Conservation (phyloP, 1,140 invertebrate species). For the Triops longicaudatus region DNA sequence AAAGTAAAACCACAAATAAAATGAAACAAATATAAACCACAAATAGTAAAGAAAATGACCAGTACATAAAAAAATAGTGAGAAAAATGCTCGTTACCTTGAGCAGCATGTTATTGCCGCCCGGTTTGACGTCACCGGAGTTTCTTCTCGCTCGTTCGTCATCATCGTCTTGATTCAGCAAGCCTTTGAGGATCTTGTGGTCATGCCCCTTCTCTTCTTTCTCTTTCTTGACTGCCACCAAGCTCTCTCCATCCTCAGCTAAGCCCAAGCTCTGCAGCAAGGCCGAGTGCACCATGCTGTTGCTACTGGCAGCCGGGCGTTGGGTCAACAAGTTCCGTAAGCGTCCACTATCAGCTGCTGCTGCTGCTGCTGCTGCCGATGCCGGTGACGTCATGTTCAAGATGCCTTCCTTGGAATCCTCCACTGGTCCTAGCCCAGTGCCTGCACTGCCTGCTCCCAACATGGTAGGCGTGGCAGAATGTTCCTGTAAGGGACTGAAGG, state of each 20-base stretch:
- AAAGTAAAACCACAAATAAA: too few relatives aligned
- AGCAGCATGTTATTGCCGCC: slow-evolving; percentile 60
- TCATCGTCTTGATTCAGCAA: slow-evolving; percentile 74
- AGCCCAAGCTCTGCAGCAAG: slow-evolving; percentile 20
- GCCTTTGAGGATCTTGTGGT: slow-evolving; percentile 49
- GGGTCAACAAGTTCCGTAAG: slow-evolving; percentile 23
- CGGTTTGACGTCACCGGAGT: slow-evolving; percentile 30
- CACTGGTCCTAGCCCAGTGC: slow-evolving; percentile 31
- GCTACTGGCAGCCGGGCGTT: slow-evolving; percentile 19
- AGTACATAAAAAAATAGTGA: too few relatives aligned
- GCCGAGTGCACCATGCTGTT: slow-evolving; percentile 12
- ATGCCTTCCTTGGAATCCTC: slow-evolving; percentile 34
- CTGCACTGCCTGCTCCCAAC: neutral
- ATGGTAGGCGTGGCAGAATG: slow-evolving; percentile 27
- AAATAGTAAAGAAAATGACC: too few relatives aligned
- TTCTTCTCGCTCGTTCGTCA: slow-evolving; percentile 45
- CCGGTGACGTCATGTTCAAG: slow-evolving; percentile 26
- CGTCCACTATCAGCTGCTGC: slow-evolving; percentile 19
- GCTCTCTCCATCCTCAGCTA: slow-evolving; percentile 28
- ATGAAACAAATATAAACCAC: too few relatives aligned
- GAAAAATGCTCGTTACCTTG: slow-evolving; percentile 47
- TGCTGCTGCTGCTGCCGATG: slow-evolving; percentile 24
- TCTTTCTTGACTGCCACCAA: slow-evolving; percentile 23
- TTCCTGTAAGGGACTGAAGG: slow-evolving; percentile 50
- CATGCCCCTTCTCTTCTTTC: slow-evolving; percentile 30